Evolutionary conservation across 2,888 invertebrate species (phyloP), one percentile per base, ranked within the genome.

Genomic region (Maniola hyperantus): DNA sequence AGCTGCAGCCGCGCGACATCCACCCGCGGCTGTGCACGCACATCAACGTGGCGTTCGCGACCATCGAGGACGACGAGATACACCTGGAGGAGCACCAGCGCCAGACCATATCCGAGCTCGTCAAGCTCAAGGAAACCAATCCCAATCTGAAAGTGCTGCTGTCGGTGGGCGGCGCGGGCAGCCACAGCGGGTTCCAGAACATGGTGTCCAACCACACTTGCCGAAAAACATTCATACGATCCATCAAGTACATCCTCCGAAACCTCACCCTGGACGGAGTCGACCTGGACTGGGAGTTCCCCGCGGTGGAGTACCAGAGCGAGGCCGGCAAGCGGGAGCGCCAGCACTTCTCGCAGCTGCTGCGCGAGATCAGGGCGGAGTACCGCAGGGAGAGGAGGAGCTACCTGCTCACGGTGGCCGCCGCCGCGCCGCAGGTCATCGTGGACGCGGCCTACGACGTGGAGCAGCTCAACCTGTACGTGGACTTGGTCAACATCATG

Each of bases 401-500:
- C 54, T 95, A 94, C 77, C 78, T 97, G 44, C 83, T 98, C 33
- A 95, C 95, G 4, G 93, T 96, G 5, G 97, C 97, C 0, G 96
- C 96, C 0, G 97, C 96, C 0, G 97, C 97, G 11, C 96, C 96
- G 0, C 93, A 95, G 77, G 93, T 94, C 0, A 95, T 98, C 66
- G 94, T 96, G 0, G 94, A 95, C 76, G 93, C 94, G 65, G 94
- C 97, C 0, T 98, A 98, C 83, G 95, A 97, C 82, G 94, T 98
- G 11, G 91, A 94, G 20, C 94, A 96, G 81, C 92, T 98, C 68
- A 96, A 97, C 74, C 89, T 95, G 93, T 97, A 96, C 80, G 95
- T 96, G 0, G 98, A 98, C 84, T 97, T 94, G 88, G 94, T 97
- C 0, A 97, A 97, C 83, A 80, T 98, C n/a, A 98, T 98, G 98